These are phyloP conservation scores for Melanotaenia nigrans DNA, from an alignment of 2,797 vertebrate species.

Conservation along the genomic window DNA sequence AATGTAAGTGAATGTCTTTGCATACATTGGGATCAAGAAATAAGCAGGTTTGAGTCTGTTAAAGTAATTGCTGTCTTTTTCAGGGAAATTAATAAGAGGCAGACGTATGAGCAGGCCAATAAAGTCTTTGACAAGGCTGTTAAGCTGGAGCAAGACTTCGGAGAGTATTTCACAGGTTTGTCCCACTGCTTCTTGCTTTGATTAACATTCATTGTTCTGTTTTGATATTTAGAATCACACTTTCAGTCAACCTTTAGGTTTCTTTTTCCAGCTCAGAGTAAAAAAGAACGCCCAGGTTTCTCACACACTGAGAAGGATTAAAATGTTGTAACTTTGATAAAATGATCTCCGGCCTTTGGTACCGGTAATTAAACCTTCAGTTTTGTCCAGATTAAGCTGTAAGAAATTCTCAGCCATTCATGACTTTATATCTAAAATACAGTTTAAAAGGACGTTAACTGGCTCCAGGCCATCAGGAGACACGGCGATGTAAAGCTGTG, in stretches of 20 bases:
- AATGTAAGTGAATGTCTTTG: conserved; percentile 87
- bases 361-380: too few relatives aligned
- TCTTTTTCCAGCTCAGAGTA: background rate
- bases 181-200: background rate
- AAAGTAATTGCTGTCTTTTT: conserved; percentile 34
- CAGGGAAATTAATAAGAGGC: conserved; percentile 99
- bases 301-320: too few relatives aligned
- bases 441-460: too few relatives aligned
- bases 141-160: conserved; percentile 98
- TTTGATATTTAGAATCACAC: background rate
- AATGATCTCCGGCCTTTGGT: too few relatives aligned
- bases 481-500: too few relatives aligned
- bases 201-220: background rate
- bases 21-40: background rate
- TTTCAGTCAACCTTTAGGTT: background rate
- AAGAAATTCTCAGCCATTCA: too few relatives aligned
- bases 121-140: conserved; percentile 99
- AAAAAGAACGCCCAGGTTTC: too few relatives aligned
- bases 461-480: too few relatives aligned
- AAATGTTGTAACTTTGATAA: too few relatives aligned
- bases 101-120: conserved; percentile 98
- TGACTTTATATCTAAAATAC: too few relatives aligned
- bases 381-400: too few relatives aligned
- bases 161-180: conserved; percentile 98
- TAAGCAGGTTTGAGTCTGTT: background rate